Evolutionary conservation across 2,113 vertebrate species (phyloP).

Genomic region (Mus pahari): DNA sequence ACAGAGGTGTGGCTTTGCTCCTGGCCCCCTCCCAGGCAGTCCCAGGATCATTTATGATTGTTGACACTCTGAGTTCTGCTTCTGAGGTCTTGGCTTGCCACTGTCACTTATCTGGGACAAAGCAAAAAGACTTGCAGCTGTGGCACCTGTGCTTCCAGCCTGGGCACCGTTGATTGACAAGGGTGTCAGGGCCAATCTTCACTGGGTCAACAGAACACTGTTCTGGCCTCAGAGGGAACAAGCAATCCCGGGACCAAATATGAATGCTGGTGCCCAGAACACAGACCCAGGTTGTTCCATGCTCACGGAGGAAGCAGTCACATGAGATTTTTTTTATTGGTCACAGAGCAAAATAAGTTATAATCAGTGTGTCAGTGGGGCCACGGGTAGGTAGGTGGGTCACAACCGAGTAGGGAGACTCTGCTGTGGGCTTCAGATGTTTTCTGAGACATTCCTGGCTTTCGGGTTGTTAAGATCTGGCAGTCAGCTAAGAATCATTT

Average conservation of each 20-base stretch:
- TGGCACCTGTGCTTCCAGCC: neutral
- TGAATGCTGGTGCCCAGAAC: neutral
- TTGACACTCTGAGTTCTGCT: neutral
- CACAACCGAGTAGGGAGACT: neutral
- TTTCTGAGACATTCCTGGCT: neutral
- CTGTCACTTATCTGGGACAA: neutral
- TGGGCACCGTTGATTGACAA: neutral
- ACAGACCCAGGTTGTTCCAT: neutral
- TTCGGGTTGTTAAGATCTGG: neutral
- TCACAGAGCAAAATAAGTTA: neutral
- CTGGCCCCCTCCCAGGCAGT: neutral
- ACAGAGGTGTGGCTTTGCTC: neutral
- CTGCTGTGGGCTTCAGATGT: neutral
- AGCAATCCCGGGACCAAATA: neutral
- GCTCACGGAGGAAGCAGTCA: neutral
- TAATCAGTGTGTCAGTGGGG: neutral
- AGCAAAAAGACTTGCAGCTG: too few relatives aligned
- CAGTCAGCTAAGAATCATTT: neutral
- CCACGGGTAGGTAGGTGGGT: neutral
- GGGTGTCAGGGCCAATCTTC: neutral
- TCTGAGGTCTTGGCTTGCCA: neutral
- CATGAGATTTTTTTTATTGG: neutral
- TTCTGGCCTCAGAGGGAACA: neutral
- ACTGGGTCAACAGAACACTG: neutral
- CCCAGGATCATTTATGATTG: neutral